Conservation (phyloP, 2,797 vertebrate species). For the Parauchenoglanis ngamensis region DNA sequence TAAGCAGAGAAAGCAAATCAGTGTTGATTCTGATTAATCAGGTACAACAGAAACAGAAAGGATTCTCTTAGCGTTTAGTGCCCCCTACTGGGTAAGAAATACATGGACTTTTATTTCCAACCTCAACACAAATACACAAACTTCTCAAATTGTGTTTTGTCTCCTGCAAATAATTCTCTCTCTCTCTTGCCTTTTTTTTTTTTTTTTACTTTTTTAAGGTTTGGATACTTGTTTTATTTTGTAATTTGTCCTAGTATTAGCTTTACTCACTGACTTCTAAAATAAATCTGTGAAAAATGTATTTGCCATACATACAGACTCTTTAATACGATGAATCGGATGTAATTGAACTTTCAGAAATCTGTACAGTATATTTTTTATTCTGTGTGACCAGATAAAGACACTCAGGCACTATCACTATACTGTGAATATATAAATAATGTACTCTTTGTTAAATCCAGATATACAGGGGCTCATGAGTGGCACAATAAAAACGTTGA, state of each 20-base stretch:
- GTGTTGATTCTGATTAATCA: constrained; percentile 39
- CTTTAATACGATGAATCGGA: background rate
- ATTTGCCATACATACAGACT: background rate
- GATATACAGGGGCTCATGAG: background rate
- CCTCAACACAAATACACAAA: background rate
- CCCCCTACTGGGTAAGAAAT: constrained; percentile 41
- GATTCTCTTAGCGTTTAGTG: constrained; percentile 31
- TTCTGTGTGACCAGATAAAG: background rate
- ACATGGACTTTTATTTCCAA: too few relatives aligned
- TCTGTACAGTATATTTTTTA: background rate
- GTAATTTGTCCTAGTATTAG: background rate
- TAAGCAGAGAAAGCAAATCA: constrained; percentile 42
- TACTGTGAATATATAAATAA: background rate
- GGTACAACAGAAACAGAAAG: background rate
- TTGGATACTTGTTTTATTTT: background rate
- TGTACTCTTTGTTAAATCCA: background rate
- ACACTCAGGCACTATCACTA: background rate
- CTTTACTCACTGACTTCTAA: background rate
- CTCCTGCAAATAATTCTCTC: background rate
- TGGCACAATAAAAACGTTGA: background rate
- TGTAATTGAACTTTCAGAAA: background rate
- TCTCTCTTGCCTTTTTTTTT: background rate
- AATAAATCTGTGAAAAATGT: background rate
- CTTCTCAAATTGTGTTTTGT: background rate
- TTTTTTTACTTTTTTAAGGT: background rate